phyloP scores from a whole-genome alignment of 2,113 vertebrate species.

The Danio rerio region GRCz12tu NC_133188.1:42059501-42060000 shows the following conservation, averaged over 20 bases:
- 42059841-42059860: neutral
- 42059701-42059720: neutral
- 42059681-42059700: neutral
- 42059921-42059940: too few relatives aligned
- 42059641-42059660: slow-evolving; percentile 11
- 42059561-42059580: neutral
- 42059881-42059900: too few relatives aligned
- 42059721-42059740: slow-evolving; percentile 25
- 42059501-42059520: neutral
- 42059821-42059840: neutral
- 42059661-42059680: neutral
- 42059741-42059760: neutral
- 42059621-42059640: slow-evolving; percentile 1
- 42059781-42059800: slow-evolving; percentile 14
- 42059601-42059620: slow-evolving; percentile 6
- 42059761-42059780: neutral
- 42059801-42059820: slow-evolving; percentile 22
- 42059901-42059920: too few relatives aligned
- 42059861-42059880: too few relatives aligned
- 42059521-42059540: neutral
- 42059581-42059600: neutral
- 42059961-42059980: too few relatives aligned
- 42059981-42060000: too few relatives aligned
- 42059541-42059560: neutral
- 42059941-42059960: too few relatives aligned